Base-by-base conservation (phyloP, 2,797 vertebrate species). In the Ciconia nigra region DNA sequence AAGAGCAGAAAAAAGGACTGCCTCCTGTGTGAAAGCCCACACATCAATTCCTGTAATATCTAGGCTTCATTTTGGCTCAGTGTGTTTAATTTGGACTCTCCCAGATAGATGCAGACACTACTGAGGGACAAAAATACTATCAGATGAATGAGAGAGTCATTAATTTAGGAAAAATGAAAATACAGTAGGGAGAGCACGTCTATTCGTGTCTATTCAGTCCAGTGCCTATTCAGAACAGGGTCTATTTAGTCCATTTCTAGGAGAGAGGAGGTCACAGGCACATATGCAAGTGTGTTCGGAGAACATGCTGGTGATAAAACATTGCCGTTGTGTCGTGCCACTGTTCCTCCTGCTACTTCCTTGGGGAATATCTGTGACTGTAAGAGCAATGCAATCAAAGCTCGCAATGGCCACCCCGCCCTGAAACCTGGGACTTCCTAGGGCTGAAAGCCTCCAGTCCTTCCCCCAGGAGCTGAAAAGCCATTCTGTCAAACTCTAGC, bases 1-100 rank as follows among this genome's bases (percentile, higher is more conserved):
- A 74, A 65, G 54, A 88, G 77, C 57, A 90, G 66, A 80, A 82
- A 70, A 62, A 94, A 55, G 44, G 39, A 59, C 39, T 89, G 44
- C 29, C 42, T 88, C 18, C 57, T 92, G 42, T 10, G 18, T 74
- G 70, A 88, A 87, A 94, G 57, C 70, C 76, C 66, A 95, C 93
- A 76, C 77, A 74, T 69, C 41, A 80, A 47, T 72, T 81, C 69
- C 69, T 69, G 33, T 83, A 88, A 87, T 55, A 84, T 41, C 80
- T 37, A 51, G 17, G 42, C 72, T 96, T 95, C 61, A 47, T 83
- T 95, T 90, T 91, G 73, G 12, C 62, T 90, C 59, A 33, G 26
- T n/a, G 11, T 39, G 91, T 92, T 83, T 51, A 83, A 88, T 65
- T 54, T 79, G 62, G 47, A 74, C 31, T 88, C 33, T 89, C 13